These are phyloP conservation scores for Mormyrus hasselquistii DNA, from an alignment of 2,797 vertebrate genomes.

Conservation along the genomic window DNA sequence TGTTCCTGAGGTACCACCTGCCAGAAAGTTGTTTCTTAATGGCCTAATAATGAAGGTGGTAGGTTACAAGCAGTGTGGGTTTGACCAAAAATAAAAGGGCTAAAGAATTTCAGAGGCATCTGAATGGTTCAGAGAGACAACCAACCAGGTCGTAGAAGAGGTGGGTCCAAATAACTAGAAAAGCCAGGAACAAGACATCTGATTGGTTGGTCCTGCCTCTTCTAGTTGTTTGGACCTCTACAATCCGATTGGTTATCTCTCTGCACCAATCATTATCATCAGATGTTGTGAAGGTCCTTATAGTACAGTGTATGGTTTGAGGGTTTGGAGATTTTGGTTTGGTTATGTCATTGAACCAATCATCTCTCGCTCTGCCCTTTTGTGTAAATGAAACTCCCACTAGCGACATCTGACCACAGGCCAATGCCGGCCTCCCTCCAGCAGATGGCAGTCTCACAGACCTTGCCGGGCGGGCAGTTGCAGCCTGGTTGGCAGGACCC, in stretches of 20 bases:
- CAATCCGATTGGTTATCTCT: background rate
- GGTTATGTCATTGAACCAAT: background rate
- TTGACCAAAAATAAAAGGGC: background rate
- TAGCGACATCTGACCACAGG: background rate
- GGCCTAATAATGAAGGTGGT: background rate
- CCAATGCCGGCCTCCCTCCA: background rate
- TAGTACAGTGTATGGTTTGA: background rate
- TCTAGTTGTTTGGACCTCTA: background rate
- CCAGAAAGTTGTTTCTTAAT: background rate
- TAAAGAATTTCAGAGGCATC: background rate
- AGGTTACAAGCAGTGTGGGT: background rate
- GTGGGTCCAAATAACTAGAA: background rate
- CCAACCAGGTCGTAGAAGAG: background rate
- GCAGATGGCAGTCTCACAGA: conserved; percentile 35
- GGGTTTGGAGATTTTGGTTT: background rate
- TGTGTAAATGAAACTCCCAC: background rate
- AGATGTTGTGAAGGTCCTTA: background rate
- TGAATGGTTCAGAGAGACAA: background rate
- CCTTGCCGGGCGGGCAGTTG: conserved; percentile 65
- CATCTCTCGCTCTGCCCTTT: background rate
- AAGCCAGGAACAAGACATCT: background rate
- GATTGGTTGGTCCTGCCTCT: background rate
- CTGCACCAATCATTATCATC: background rate
- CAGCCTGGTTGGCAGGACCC: conserved; percentile 70
- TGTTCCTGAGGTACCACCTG: background rate